Evolutionary conservation across 2,113 vertebrate genomes (phyloP), one percentile per base, ranked within the genome.

Genomic region (Carollia perspicillata): DNA sequence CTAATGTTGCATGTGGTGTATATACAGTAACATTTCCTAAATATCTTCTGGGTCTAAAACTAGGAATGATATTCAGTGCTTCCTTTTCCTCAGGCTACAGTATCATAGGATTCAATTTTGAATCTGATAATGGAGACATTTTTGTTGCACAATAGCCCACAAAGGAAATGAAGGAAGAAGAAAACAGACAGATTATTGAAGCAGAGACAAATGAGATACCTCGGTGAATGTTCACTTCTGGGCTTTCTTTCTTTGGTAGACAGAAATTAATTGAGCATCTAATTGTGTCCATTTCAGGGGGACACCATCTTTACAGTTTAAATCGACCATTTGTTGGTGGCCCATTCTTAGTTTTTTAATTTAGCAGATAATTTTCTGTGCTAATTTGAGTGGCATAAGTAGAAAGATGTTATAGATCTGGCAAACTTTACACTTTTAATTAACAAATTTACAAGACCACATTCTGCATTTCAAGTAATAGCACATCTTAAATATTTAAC

Each of bases 101-200:
- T 85, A 95, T 95, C 95, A 83, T 90, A 97, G 96, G 96, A 97
- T 97, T 97, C 97, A 97, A 97, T 97, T 98, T 97, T 96, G 92
- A 96, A 89, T 96, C 77, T 93, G 96, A 97, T 97, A 97, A 97
- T 95, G 84, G 92, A 96, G 87, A 65, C 77, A 83, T 92, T 96
- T 94, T 90, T 51, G 94, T 92, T 51, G 71, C 77, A 97, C 95
- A 97, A 95, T 95, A 75, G 95, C 94, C 92, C 97, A 95, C 97
- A 94, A 71, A 97, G 97, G 97, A 97, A 97, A 97, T 97, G 88
- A 92, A 95, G 79, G 68, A 85, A 90, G 86, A 87, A 72, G 79
- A 89, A 97, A 96, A 95, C 92, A 97, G 37, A 78, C 75, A 94
- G 91, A 93, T 93, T 93, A 92, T 65, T 92, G 84, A 93, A 85